Percentiles rank a stretch among this genome's conserved stretches.
Conservation (phyloP, 2,113 vertebrate genomes). For the Triplophysa rosa region DNA sequence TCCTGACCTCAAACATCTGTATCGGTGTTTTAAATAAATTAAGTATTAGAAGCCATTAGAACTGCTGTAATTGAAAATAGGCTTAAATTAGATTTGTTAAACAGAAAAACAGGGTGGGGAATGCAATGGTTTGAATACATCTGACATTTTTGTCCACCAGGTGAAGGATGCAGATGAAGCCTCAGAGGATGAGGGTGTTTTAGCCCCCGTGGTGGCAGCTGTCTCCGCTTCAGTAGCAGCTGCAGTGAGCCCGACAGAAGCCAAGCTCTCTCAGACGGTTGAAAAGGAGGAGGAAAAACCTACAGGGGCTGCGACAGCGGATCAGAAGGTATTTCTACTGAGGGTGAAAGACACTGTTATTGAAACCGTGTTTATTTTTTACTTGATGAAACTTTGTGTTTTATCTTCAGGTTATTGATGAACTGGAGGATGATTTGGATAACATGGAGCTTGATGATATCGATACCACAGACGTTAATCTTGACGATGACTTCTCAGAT, state of each 20-base stretch:
- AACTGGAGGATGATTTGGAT: constrained; percentile 93
- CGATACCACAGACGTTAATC: constrained; percentile 93
- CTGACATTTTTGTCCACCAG: constrained; percentile 40
- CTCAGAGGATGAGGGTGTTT: constrained; percentile 14
- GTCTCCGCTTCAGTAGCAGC: constrained; percentile 47
- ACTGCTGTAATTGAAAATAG: too few species aligned
- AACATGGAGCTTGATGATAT: constrained; percentile 96
- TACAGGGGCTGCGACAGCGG: not conserved
- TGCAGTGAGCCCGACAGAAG: constrained; percentile 44
- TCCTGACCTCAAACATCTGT: not conserved
- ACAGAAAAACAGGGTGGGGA: too few species aligned
- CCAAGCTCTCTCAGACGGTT: constrained; percentile 33
- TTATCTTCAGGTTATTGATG: constrained; percentile 79
- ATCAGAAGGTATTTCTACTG: constrained; percentile 25
- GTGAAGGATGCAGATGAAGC: constrained; percentile 55
- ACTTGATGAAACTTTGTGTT: not conserved
- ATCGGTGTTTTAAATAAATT: too few species aligned
- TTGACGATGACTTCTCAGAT: constrained; percentile 93
- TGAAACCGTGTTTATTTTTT: too few species aligned
- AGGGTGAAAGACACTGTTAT: not conserved
- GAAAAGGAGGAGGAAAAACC: constrained; percentile 47
- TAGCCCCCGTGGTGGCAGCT: constrained; percentile 22
- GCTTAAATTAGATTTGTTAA: too few species aligned
- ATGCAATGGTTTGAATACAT: too few species aligned
- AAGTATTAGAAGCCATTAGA: too few species aligned